Conservation (phyloP, 1,140 invertebrate genomes). For the Ctenoplectra terminalis region DNA sequence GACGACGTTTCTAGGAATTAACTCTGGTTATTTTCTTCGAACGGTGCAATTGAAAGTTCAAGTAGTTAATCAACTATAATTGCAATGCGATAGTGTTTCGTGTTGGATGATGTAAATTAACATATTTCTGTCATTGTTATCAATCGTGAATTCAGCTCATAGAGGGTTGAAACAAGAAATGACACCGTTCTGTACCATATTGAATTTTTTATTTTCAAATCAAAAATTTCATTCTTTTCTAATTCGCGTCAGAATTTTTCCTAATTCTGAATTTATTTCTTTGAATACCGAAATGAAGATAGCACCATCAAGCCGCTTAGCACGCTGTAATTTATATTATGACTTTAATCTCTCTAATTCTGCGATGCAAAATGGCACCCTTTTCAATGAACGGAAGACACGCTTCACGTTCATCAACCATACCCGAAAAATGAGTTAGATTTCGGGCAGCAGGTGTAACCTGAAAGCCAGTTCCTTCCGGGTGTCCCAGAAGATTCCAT, state of each 20-base stretch:
- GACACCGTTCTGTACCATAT: too few species aligned
- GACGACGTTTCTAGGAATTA: neutral
- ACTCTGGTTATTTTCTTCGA: neutral
- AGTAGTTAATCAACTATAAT: neutral
- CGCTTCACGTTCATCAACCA: too few species aligned
- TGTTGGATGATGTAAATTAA: neutral
- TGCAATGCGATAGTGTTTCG: neutral
- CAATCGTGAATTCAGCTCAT: neutral
- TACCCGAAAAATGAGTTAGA: neutral
- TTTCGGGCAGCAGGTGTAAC: constrained; percentile 28
- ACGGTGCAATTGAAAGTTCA: neutral
- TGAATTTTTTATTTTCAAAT: too few species aligned
- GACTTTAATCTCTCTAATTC: neutral
- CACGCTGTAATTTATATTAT: too few species aligned
- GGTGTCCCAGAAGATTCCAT: neutral
- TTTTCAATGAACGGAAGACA: neutral
- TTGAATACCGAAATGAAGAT: neutral
- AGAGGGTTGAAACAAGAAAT: too few species aligned
- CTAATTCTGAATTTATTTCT: neutral
- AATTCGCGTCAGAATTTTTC: neutral
- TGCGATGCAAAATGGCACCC: neutral
- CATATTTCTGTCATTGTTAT: too few species aligned
- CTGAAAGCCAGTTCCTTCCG: neutral
- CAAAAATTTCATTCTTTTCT: too few species aligned
- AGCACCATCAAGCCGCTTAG: neutral